phyloP scores from a whole-genome alignment of 2,113 vertebrate genomes.

The Condylura cristata region DNA sequence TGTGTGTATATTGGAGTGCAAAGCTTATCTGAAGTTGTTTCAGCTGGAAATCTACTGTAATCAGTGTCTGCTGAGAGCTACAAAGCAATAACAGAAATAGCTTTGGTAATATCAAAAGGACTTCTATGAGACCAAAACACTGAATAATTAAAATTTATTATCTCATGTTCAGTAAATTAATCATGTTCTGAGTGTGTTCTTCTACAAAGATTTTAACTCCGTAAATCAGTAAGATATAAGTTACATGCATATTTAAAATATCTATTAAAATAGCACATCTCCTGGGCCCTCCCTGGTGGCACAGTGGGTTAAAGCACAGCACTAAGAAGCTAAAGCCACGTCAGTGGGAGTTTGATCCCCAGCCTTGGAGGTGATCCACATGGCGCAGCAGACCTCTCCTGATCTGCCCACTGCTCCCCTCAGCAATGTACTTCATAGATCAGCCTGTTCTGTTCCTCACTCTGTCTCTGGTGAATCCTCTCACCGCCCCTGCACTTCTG shows the following conservation, averaged over 20 bases:
- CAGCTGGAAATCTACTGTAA: neutral
- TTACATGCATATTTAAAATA: neutral
- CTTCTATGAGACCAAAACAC: neutral
- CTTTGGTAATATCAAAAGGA: neutral
- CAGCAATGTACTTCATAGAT: too few relatives aligned
- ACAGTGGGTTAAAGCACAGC: too few relatives aligned
- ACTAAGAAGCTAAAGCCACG: too few relatives aligned
- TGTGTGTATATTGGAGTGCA: neutral
- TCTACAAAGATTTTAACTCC: neutral
- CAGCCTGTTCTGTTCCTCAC: too few relatives aligned
- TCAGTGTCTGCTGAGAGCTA: neutral
- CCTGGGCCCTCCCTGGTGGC: too few relatives aligned
- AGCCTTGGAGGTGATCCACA: too few relatives aligned
- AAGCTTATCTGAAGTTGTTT: neutral
- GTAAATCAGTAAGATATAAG: neutral
- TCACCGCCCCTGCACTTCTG: too few relatives aligned
- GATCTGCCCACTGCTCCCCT: too few relatives aligned
- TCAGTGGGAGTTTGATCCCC: too few relatives aligned
- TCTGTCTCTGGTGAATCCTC: too few relatives aligned
- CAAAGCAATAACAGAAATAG: neutral
- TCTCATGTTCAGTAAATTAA: neutral
- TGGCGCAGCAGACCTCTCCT: too few relatives aligned
- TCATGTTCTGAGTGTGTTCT: neutral
- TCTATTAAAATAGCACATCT: neutral
- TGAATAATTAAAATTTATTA: slow-evolving; percentile 18